Conservation (phyloP, 2,797 vertebrate species). For the Pangasius macronema region DNA sequence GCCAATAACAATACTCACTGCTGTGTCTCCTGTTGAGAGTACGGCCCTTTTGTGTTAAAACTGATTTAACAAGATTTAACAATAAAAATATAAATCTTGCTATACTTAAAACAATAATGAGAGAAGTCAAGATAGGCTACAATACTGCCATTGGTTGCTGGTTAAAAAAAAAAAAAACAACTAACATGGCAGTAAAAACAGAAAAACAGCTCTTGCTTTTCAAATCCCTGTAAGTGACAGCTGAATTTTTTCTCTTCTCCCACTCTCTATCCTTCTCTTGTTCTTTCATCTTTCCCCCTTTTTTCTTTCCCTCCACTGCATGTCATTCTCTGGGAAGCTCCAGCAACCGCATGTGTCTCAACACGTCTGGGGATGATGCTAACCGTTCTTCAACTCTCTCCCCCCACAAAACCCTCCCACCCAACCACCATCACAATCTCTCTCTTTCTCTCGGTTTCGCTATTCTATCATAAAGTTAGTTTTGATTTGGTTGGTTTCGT, state of each 20-base stretch:
- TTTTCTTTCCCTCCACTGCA: slow-evolving; percentile 51
- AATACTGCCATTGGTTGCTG: slow-evolving; percentile 21
- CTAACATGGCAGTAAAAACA: slow-evolving; percentile 12
- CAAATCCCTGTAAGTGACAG: slow-evolving; percentile 42
- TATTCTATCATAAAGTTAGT: slow-evolving; percentile 32
- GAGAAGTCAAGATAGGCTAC: slow-evolving; percentile 31
- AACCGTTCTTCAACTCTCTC: slow-evolving; percentile 37
- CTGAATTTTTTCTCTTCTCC: slow-evolving; percentile 11
- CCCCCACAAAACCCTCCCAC: background rate
- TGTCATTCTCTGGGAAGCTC: slow-evolving; percentile 57
- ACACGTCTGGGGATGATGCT: slow-evolving; percentile 53
- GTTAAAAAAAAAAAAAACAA: slow-evolving; percentile 24
- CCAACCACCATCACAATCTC: background rate
- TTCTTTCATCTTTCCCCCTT: slow-evolving; percentile 34
- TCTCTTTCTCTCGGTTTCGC: background rate
- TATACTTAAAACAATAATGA: slow-evolving; percentile 23
- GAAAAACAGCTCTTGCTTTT: slow-evolving; percentile 39
- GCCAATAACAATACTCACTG: slow-evolving; percentile 41
- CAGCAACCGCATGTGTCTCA: slow-evolving; percentile 56
- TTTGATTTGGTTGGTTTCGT: slow-evolving; percentile 24
- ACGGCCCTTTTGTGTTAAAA: slow-evolving; percentile 27
- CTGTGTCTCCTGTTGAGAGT: slow-evolving; percentile 32
- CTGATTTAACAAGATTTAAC: slow-evolving; percentile 40
- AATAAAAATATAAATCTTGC: slow-evolving; percentile 9
- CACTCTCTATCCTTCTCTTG: slow-evolving; percentile 29